Evolutionary conservation across 2,888 invertebrate species (phyloP).

Genomic region (Xestobium rufovillosum): DNA sequence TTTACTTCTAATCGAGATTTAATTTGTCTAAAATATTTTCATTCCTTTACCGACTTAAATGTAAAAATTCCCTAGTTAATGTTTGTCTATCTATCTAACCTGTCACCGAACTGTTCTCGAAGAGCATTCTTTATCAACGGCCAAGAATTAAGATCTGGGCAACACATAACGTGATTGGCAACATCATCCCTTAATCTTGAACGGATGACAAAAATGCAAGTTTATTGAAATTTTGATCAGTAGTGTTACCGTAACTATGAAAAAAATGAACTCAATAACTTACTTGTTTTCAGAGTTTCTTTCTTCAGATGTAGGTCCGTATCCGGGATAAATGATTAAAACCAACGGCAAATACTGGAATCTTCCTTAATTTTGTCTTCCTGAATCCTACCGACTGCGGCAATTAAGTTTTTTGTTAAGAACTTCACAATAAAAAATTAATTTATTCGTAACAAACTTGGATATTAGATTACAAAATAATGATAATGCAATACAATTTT

Average conservation of each 20-base stretch:
- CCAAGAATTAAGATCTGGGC: too few species aligned
- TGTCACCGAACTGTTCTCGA: background rate
- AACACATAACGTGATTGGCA: background rate
- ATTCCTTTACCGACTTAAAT: background rate
- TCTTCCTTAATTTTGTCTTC: constrained; percentile 2
- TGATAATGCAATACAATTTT: too few species aligned
- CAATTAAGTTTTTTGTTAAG: constrained; percentile 4
- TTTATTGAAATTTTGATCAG: background rate
- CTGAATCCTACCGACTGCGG: constrained; percentile 3
- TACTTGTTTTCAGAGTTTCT: background rate
- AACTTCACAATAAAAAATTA: too few species aligned
- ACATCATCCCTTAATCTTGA: constrained; percentile 3
- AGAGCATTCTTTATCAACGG: too few species aligned
- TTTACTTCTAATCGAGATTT: too few species aligned
- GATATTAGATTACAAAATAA: too few species aligned
- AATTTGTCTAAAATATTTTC: constrained; percentile 2
- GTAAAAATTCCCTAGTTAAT: background rate
- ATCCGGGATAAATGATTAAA: constrained; percentile 3
- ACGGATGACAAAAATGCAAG: background rate
- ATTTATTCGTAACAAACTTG: too few species aligned
- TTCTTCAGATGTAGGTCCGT: constrained; percentile 1
- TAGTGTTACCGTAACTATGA: background rate
- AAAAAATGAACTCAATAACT: background rate
- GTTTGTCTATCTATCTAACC: constrained; percentile 4
- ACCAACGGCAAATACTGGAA: constrained; percentile 1